Base-by-base conservation (phyloP, 2,113 vertebrate species). In the Lophius piscatorius region DNA sequence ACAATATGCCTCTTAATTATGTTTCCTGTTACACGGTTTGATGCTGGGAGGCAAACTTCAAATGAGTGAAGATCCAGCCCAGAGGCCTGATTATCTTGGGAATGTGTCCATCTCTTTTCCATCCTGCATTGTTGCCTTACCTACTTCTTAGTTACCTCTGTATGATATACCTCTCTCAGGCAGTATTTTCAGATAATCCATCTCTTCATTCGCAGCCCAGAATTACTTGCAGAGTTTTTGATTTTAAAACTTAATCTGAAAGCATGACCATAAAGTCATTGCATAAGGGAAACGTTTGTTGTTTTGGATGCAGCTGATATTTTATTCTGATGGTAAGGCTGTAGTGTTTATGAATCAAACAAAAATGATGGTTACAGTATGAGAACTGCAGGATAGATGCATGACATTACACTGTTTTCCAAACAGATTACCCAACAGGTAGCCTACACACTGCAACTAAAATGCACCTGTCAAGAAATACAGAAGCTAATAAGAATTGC, bases 21-120 rank as follows among this genome's bases (percentile, higher is more conserved):
- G 72, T 74, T 77, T 84, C 75, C 41, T 45, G 56, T 68, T 67
- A 54, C 49, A 64, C 74, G 70, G 47, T 62, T 70, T 58, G 50
- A 49, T 69, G 76, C 71, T 75, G 3, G 40, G 61, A 66, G 51
- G 47, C 49, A 70, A 63, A 82, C 65, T 80, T 84, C 68, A 86
- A 63, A 81, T 74, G 58, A 63, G 51, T 71, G 74, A 67, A 59
- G 41, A 62, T 75, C 47, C 69, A 22, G 18, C 78, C 80, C 74
- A 69, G 59, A 76, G 67, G 57, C 59, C 14, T n/a, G 24, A 73
- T 66, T 58, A 65, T 57, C 58, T 63, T 23, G 11, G 50, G 72
- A 74, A 60, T 28, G 55, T 63, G 62, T 78, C 48, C 48, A 66
- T 71, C 46, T 46, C 45, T 41, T 62, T 76, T 57, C 23, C 55